Conservation (phyloP, 1,140 invertebrate genomes). For the Caenorhabditis latens region DNA sequence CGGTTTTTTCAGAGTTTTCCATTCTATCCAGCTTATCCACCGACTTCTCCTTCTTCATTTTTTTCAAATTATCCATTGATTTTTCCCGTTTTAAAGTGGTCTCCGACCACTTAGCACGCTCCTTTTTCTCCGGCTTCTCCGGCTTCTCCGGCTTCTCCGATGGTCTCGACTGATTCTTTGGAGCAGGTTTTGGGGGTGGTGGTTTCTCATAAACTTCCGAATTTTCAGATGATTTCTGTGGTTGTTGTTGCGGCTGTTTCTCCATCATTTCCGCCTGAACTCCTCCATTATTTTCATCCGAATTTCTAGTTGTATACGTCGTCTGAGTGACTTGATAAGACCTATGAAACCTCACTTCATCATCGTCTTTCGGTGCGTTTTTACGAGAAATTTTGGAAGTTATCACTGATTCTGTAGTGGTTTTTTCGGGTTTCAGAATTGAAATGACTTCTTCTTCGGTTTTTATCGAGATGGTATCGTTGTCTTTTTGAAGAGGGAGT, state of each 20-base stretch:
- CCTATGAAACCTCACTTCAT: slow-evolving; percentile 36
- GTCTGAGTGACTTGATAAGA: slow-evolving; percentile 39
- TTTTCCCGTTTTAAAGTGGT: slow-evolving; percentile 2
- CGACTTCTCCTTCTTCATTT: neutral
- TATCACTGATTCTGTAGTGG: neutral
- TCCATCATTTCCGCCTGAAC: neutral
- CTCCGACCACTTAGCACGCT: slow-evolving; percentile 43
- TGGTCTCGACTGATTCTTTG: too few relatives aligned
- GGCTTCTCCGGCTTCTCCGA: neutral
- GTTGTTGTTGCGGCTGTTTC: neutral
- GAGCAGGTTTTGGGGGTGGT: neutral
- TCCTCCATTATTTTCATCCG: neutral
- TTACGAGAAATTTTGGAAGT: neutral
- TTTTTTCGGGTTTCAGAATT: slow-evolving; percentile 44
- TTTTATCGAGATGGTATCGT: slow-evolving; percentile 15
- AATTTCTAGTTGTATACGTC: slow-evolving; percentile 26
- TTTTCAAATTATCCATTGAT: neutral
- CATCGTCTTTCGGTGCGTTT: neutral
- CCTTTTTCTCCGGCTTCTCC: slow-evolving; percentile 2
- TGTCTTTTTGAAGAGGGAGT: neutral
- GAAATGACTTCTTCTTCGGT: slow-evolving; percentile 44
- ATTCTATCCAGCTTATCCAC: neutral
- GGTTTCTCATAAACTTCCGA: neutral
- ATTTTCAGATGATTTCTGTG: neutral
- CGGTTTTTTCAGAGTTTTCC: neutral